These are phyloP conservation scores for Heliconius hewitsoni DNA, from an alignment of 1,140 invertebrate species.

Conservation along the genomic window DNA sequence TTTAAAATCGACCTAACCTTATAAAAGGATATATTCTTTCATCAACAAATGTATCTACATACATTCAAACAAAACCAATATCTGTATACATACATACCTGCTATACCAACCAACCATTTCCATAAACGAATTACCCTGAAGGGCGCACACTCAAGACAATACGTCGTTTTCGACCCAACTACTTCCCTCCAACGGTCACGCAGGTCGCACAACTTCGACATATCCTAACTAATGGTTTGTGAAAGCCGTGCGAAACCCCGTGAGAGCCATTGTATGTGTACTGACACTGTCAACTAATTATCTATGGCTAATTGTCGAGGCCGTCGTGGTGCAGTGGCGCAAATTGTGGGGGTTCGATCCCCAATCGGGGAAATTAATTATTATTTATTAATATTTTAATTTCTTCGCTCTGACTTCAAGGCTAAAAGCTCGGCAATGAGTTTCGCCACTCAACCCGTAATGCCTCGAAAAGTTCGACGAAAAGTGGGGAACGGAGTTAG, in stretches of 20 bases:
- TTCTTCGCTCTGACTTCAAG: too few relatives aligned
- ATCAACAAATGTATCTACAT: not conserved
- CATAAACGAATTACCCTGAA: not conserved
- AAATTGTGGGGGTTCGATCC: too few relatives aligned
- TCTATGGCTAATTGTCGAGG: conserved; percentile 59
- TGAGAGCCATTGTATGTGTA: conserved; percentile 52
- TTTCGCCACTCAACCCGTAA: too few relatives aligned
- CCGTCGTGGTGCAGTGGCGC: not conserved
- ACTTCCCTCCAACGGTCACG: conserved; percentile 25
- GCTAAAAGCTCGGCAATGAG: too few relatives aligned
- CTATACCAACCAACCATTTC: not conserved
- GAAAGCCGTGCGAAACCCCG: conserved; percentile 67
- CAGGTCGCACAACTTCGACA: conserved; percentile 41
- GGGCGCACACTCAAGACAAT: conserved; percentile 8
- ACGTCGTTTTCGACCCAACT: not conserved
- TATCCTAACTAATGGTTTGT: conserved; percentile 64
- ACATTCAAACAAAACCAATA: not conserved
- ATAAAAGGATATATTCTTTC: too few relatives aligned
- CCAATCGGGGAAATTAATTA: too few relatives aligned
- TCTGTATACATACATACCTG: not conserved
- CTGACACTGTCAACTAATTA: conserved; percentile 51
- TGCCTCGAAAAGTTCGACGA: too few relatives aligned
- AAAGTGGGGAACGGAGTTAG: too few relatives aligned
- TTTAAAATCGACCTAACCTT: too few relatives aligned
- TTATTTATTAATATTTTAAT: too few relatives aligned